Base-by-base conservation (phyloP, 2,888 invertebrate genomes). In the Periphyllus acericola region DNA sequence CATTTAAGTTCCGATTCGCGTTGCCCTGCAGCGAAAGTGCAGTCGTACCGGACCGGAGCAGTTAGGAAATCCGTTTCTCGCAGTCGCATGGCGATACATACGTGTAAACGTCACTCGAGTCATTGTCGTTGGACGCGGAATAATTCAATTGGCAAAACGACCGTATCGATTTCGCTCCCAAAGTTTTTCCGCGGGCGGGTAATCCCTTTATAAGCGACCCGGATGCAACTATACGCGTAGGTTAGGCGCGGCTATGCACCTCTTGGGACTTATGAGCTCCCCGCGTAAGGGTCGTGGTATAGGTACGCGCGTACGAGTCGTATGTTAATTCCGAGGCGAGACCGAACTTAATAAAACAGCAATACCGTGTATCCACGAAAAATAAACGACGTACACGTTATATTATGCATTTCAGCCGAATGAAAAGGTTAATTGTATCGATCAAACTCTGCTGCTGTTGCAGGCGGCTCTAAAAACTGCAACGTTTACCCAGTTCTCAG, bases 161-260 rank as follows among this genome's bases (percentile, higher is more conserved):
- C 83, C 72, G 55, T 74, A 83, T 83, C 83, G 83, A 83, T 83
- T 75, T 74, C 83, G n/a, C 36, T 75, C 74, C 34, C 36, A 55
- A 80, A 75, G 74, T 83, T 75, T 83, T 74, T 75, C 83, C 36
- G 25, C 71, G 52, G 71, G 21, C 32, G 8, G 29, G 34, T 75
- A 75, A 83, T 60, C 83, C 74, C 55, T 75, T 83, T 75, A 25
- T 60, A 75, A 55, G 21, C 75, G 55, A 72, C 82, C 32, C 82
- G 14, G 36, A 2, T 29, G 29, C 29, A 32, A 32, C 1, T 32
- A 14, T 4, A 21, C 29, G 21, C 60, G 21, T 21, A 25, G 21
- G 21, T 25, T 60, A 14, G 21, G 25, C 3, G 60, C 14, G 6
- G 3, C 3, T 36, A 36, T 36, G 3, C 46, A 72, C 72, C 83